Evolutionary conservation across 2,797 vertebrate genomes (phyloP).

Genomic region (Sebastes matsubarae): DNA sequence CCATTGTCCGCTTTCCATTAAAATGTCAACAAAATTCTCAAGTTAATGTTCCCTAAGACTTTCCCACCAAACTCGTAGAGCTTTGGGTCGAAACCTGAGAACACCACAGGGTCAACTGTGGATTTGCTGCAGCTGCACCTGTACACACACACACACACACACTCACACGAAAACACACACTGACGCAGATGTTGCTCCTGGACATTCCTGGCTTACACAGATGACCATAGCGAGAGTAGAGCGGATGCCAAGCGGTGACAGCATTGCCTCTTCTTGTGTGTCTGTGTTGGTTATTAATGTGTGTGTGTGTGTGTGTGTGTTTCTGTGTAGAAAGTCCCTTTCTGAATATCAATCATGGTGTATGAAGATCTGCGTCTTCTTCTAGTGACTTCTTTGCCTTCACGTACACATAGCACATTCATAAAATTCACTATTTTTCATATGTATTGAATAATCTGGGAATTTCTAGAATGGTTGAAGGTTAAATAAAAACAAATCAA

Average conservation of each 20-base stretch:
- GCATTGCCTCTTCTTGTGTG: background rate
- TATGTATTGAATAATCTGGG: background rate
- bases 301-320: background rate
- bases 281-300: conserved; percentile 4
- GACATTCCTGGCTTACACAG: conserved; percentile 43
- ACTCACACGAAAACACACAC: background rate
- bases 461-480: background rate
- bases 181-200: conserved; percentile 44
- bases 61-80: conserved; percentile 59
- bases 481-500: background rate
- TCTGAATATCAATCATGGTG: background rate
- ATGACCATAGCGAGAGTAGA: conserved; percentile 25
- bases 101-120: conserved; percentile 42
- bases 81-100: conserved; percentile 56
- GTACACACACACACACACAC: conserved; percentile 27
- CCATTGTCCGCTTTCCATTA: conserved; percentile 43
- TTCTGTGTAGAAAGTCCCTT: conserved; percentile 24
- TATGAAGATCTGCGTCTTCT: background rate
- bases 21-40: conserved; percentile 58
- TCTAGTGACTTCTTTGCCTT: background rate
- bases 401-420: background rate
- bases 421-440: background rate
- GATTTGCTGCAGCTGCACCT: conserved; percentile 65
- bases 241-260: conserved; percentile 37
- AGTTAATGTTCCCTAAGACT: conserved; percentile 43